Conservation (phyloP, 2,113 vertebrate species). For the Corapipo altera region DNA sequence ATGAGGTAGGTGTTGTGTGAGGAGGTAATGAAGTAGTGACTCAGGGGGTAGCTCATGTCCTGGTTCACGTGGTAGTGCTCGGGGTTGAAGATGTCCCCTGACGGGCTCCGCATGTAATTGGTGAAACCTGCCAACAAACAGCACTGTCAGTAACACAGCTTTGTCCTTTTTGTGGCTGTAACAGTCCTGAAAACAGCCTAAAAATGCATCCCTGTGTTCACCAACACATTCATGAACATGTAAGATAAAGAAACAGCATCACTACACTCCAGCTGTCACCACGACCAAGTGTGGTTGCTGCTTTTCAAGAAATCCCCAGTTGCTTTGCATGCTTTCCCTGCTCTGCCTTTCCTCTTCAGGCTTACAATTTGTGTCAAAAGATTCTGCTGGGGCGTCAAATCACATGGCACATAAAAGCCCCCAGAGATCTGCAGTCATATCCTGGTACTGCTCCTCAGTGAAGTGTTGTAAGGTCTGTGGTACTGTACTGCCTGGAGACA, state of each 20-base stretch:
- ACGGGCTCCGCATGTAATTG: constrained; percentile 91
- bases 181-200: not conserved
- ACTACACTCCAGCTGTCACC: not conserved
- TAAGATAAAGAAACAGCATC: not conserved
- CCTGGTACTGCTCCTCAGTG: not conserved
- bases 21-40: constrained; percentile 94
- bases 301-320: not conserved
- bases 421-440: not conserved
- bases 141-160: not conserved
- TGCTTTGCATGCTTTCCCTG: not conserved
- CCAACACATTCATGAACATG: not conserved
- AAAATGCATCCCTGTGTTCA: not conserved
- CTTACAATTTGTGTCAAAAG: not conserved
- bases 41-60: constrained; percentile 90
- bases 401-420: not conserved
- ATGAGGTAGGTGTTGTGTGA: constrained; percentile 99
- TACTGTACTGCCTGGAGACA: not conserved
- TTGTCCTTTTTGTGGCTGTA: not conserved
- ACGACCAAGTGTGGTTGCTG: not conserved
- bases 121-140: constrained; percentile 84
- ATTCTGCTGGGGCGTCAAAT: not conserved
- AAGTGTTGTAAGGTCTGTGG: not conserved
- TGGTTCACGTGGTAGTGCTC: constrained; percentile 88
- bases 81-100: constrained; percentile 93
- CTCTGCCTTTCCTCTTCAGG: not conserved